phyloP scores from a whole-genome alignment of 30 jellyfish, hydroid and myxozoan genomes.

The Euphysa ruthae region DNA sequence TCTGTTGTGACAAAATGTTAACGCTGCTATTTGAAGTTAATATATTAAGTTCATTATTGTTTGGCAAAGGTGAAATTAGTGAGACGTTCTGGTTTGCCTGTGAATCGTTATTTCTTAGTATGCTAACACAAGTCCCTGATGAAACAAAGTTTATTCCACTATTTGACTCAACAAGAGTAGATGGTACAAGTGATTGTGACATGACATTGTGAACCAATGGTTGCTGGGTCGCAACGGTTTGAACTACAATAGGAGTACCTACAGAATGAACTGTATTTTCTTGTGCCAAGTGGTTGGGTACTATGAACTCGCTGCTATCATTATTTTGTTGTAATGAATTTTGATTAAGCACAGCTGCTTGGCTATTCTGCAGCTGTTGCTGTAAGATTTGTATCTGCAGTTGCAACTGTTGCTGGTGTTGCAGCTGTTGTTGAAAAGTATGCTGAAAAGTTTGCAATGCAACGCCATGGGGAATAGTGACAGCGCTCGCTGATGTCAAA shows the following conservation, averaged over 20 bases:
- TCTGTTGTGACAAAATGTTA: no score
- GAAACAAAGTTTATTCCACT: constrained; percentile 15
- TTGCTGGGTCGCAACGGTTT: constrained; percentile 17
- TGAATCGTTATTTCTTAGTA: no score
- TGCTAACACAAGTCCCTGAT: no score
- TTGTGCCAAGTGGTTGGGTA: constrained; percentile 15
- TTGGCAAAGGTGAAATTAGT: neutral
- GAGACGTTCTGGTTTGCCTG: no score
- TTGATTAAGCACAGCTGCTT: constrained; percentile 17
- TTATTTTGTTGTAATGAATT: neutral
- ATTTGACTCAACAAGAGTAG: constrained; percentile 14
- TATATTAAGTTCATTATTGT: no score
- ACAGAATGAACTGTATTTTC: constrained; percentile 15
- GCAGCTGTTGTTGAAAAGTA: constrained; percentile 52
- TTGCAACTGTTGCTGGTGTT: constrained; percentile 59
- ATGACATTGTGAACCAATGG: constrained; percentile 28
- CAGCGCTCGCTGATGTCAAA: constrained; percentile 26
- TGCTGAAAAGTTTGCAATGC: constrained; percentile 47
- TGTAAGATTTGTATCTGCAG: constrained; percentile 50
- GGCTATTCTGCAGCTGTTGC: constrained; percentile 49
- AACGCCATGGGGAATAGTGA: constrained; percentile 29
- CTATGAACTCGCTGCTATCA: neutral
- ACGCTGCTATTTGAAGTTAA: no score
- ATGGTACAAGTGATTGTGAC: constrained; percentile 8
- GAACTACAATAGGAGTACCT: constrained; percentile 37